Conservation (phyloP, 2,113 vertebrate species). For the Chroicocephalus ridibundus region DNA sequence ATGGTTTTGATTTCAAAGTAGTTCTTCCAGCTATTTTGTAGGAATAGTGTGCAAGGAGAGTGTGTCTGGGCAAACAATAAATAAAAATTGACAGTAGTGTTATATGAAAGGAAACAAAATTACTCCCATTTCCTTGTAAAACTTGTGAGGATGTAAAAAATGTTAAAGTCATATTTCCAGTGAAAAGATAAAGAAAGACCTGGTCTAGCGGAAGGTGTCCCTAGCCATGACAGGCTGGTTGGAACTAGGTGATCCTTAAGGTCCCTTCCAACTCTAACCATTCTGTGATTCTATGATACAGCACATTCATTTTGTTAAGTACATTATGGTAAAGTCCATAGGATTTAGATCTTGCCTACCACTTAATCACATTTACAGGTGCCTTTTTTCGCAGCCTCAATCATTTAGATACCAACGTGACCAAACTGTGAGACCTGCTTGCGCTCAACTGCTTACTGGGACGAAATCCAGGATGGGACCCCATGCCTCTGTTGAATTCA, state of each 20-base stretch:
- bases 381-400: background rate
- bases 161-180: background rate
- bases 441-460: background rate
- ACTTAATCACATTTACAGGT: background rate
- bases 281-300: background rate
- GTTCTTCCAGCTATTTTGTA: background rate
- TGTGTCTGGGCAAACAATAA: background rate
- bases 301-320: background rate
- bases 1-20: background rate
- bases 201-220: background rate
- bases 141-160: background rate
- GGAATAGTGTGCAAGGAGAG: background rate
- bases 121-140: background rate
- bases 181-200: background rate
- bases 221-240: background rate
- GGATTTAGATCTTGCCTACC: background rate
- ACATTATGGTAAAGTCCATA: background rate
- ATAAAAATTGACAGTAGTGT: background rate
- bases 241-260: background rate
- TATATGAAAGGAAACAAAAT: background rate
- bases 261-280: background rate
- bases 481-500: background rate
- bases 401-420: fast-evolving
- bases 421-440: background rate
- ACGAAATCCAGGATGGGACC: background rate